Base-by-base conservation (phyloP, 2,797 vertebrate species). In the Pelochelys cantorii region DNA sequence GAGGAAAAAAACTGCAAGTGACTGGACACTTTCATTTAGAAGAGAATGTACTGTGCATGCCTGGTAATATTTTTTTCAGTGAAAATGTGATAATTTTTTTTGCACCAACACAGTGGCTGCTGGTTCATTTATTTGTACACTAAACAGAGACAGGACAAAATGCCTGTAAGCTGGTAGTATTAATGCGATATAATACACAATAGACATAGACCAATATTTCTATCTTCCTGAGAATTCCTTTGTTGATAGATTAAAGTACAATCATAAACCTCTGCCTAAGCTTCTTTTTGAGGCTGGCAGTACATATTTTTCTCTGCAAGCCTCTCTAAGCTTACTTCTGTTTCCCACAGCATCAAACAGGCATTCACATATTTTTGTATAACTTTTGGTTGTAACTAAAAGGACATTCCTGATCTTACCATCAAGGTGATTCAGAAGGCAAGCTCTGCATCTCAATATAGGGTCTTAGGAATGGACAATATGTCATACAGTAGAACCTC, bases 391-490 rank as follows among this genome's bases (percentile, higher is more conserved):
- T 55, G 80, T 80, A 96, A 85, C 22, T 79, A 87, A 81, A 0
- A 0, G 5, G 60, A 42, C 37, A 57, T 83, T 59, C 91, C 68
- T 87, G 87, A 84, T 71, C 75, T 87, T 75, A 18, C 22, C 88
- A 54, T 68, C 89, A 90, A 75, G 29, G 80, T 18, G 42, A 84
- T n/a, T 83, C 88, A 12, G 8, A 15, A 90, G 90, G 89, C 34
- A 84, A 93, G 93, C 83, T 57, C 80, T 75, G 34, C 37, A 48
- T 68, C n/a, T 90, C 55, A 68, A 75, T 57, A 55, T 86, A 93
- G 82, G 81, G 91, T 71, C 10, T 23, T 71, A 71, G 68, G 34
- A 71, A 18, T 6, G n/a, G 65, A 34, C n/a, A n/a, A 68, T 68
- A 31, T 34, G n/a, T 68, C 65, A 34, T 68, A 29, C 59, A 60